Conservation (phyloP, 1,140 invertebrate species). For the Scaptomyza hsui region DNA sequence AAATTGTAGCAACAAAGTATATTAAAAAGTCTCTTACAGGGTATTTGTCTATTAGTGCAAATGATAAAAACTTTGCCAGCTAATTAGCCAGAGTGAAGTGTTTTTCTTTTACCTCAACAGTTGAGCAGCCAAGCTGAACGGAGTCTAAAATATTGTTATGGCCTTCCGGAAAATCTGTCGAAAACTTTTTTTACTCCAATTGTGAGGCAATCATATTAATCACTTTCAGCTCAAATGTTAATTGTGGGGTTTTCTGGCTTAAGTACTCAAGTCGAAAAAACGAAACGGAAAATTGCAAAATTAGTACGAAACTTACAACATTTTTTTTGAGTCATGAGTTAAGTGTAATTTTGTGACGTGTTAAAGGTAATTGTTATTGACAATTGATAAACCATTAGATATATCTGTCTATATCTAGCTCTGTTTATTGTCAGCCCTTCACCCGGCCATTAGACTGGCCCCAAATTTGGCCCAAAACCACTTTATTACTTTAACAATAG, state of each 20-base stretch:
- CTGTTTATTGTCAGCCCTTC: constrained; percentile 17
- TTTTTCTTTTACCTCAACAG: constrained; percentile 39
- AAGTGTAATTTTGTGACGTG: constrained; percentile 23
- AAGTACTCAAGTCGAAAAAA: neutral
- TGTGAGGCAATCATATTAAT: constrained; percentile 37
- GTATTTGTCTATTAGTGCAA: neutral
- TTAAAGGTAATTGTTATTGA: constrained; percentile 55
- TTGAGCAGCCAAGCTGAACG: constrained; percentile 65
- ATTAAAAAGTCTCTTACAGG: constrained; percentile 3
- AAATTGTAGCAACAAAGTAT: neutral
- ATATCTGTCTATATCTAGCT: constrained; percentile 1
- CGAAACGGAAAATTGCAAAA: constrained; percentile 30
- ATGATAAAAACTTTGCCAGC: constrained; percentile 9
- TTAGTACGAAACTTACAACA: constrained; percentile 47
- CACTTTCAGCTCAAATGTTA: constrained; percentile 32
- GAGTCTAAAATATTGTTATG: constrained; percentile 30
- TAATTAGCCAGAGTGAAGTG: constrained; percentile 53
- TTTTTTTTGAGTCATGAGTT: constrained; percentile 44
- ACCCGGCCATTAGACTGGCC: constrained; percentile 28
- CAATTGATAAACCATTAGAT: constrained; percentile 36
- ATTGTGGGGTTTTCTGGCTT: constrained; percentile 32
- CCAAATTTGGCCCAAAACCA: constrained; percentile 28
- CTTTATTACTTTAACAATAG: constrained; percentile 36
- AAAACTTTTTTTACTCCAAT: constrained; percentile 5
- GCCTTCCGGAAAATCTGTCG: neutral